Base-by-base conservation (phyloP, 2,888 invertebrate genomes). In the Agelastica alni region DNA sequence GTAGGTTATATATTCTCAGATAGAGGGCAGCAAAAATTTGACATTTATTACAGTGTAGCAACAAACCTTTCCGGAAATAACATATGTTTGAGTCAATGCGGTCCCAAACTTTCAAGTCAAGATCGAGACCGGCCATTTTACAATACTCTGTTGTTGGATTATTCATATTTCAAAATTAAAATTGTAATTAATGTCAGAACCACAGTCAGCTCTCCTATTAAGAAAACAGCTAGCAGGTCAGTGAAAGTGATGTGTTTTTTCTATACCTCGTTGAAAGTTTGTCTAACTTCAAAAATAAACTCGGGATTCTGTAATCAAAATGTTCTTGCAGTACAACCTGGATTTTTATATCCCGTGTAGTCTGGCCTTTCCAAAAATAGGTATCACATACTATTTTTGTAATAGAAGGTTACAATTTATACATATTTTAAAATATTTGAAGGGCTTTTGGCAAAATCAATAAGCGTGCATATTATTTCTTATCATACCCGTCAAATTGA, bases 211-310 rank as follows among this genome's bases (percentile, higher is more conserved):
- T 80, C 88, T 94, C 82, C 84, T 94, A 83, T 85, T 94, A 82
- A 88, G 91, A 83, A 94, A 94, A 87, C 94, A 94, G 84, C 85
- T 94, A 83, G 92, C 93, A 87, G 94, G 94, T 93, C 85, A 82
- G 83, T 81, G 62, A 51, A 62, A 56, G 53, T 58, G 43, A 49
- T 57, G 44, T 54, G 41, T 53, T 46, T 37, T 16, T 51, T 32
- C 36, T 47, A 37, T 55, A 20, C 53, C 56, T 47, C 45, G 36
- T 41, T 32, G 32, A 22, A 52, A 51, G 43, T 31, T 42, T 36
- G 32, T 18, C 22, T 31, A 41, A 20, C 39, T 49, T 47, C 34
- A 42, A 34, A 56, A 46, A 51, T 47, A 22, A 39, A 26, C 42
- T 39, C 9, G 37, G 47, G 16, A 17, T 46, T 49, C 43, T 47